Evolutionary conservation across 1,140 invertebrate species (phyloP), one percentile per base, ranked within the genome.

Genomic region (Melitaea cinxia): DNA sequence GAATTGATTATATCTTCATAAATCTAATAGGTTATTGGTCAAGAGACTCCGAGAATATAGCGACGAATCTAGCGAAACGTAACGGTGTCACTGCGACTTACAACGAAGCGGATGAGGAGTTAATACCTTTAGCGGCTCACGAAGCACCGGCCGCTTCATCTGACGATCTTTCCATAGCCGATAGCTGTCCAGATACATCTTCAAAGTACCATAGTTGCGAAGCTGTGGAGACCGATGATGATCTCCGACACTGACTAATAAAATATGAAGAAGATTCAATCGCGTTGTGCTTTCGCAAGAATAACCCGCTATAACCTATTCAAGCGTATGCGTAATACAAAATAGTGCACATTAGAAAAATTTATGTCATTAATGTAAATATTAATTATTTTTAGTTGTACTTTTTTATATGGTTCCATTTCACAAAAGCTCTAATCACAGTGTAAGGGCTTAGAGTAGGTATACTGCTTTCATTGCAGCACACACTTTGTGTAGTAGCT

Each of bases 151-250:
- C 84, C 4, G 94, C 93, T 1, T 95, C 94, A 0, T 93, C 89
- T 12, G 94, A 95, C 63, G 94, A 95, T 72, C 77, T 95, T 3
- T 93, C 93, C 0, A 92, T 93, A 19, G 93, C 93, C 4, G 94
- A 95, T 71, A 94, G 93, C 72, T 95, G 94, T 92, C 89, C 94
- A 2, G 94, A 95, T 68, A 94, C 94, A 0, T 94, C 94, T 24
- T 95, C 94, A 37, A 95, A 95, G 77, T 95, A 95, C 75, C 94
- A 95, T 78, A 95, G 89, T 73, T 95, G 94, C 66, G 94, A 95
- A 80, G 91, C 94, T 9, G 94, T 94, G 0, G 94, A 94, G 39
- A 91, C 88, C 74, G 93, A 92, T 54, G 93, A 94, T 49, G 93
- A 91, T 83, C 71, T 91, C 42, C 73, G 80, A 62, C 82, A 91